Evolutionary conservation across 2,797 vertebrate genomes (phyloP).

Genomic region (Rhinogobio ventralis): DNA sequence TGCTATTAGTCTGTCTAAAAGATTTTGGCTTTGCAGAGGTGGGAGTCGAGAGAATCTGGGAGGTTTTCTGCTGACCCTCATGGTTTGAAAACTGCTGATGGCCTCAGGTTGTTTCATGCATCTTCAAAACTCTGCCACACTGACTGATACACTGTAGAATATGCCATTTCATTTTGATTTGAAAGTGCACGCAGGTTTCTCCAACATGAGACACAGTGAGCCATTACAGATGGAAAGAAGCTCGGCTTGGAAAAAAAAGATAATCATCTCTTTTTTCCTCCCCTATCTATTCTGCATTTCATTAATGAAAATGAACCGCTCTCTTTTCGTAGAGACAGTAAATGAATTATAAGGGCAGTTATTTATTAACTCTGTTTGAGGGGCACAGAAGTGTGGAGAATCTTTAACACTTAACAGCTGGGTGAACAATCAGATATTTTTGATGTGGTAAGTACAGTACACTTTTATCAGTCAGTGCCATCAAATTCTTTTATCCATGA

Average conservation of each 20-base stretch:
- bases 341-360: constrained; percentile 59
- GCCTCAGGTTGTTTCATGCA: constrained; percentile 70
- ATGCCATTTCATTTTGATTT: constrained; percentile 73
- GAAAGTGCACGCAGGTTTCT: constrained; percentile 62
- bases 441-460: constrained; percentile 25
- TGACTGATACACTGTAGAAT: constrained; percentile 78
- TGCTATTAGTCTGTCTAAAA: constrained; percentile 71
- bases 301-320: constrained; percentile 64
- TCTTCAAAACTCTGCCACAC: constrained; percentile 77
- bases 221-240: constrained; percentile 59
- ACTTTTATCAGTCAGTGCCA: constrained; percentile 29
- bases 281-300: constrained; percentile 46
- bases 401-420: constrained; percentile 53
- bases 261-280: constrained; percentile 61
- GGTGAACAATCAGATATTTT: constrained; percentile 59
- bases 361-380: constrained; percentile 63
- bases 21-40: constrained; percentile 65
- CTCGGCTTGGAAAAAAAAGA: constrained; percentile 58
- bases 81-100: constrained; percentile 69
- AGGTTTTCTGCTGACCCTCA: constrained; percentile 74
- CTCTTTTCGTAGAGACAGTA: constrained; percentile 61
- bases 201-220: constrained; percentile 58
- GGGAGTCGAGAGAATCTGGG: constrained; percentile 53
- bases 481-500: constrained; percentile 25
- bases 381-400: constrained; percentile 42